phyloP scores from a whole-genome alignment of 2,888 invertebrate species.

The Dryococelus australis region DNA sequence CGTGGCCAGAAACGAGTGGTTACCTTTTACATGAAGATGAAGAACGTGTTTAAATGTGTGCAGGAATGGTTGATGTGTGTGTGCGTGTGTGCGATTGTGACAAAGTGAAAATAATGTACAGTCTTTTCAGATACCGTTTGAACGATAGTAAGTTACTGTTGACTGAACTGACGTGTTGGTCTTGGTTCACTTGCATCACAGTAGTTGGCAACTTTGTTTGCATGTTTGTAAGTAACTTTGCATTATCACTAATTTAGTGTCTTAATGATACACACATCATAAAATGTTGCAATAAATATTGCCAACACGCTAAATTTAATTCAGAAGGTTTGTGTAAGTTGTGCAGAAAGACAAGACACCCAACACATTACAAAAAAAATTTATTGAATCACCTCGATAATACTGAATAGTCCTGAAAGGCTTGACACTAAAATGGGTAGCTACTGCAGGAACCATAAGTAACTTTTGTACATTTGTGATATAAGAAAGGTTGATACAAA shows the following conservation, averaged over 20 bases:
- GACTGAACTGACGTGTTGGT: not conserved
- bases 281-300: not conserved
- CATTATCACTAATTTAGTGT: not conserved
- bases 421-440: not conserved
- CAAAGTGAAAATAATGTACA: not conserved
- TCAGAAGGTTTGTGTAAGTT: not conserved
- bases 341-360: not conserved
- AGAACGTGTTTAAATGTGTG: too few relatives aligned
- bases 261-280: not conserved
- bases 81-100: not conserved
- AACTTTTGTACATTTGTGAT: not conserved
- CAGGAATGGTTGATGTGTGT: not conserved
- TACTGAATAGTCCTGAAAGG: not conserved
- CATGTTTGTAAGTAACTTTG: not conserved
- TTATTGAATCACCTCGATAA: not conserved
- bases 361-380: not conserved
- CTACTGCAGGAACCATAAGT: slow-evolving; percentile 6
- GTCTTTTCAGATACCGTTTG: not conserved
- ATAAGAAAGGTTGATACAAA: not conserved
- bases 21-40: too few relatives aligned
- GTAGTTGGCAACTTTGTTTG: not conserved
- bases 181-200: not conserved
- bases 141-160: not conserved
- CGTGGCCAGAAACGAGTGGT: too few relatives aligned
- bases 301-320: not conserved